Percentiles rank a stretch among this genome's conserved stretches.
Evolutionary conservation across 2,888 invertebrate species (phyloP).

Genomic region (Clostera curtula): DNA sequence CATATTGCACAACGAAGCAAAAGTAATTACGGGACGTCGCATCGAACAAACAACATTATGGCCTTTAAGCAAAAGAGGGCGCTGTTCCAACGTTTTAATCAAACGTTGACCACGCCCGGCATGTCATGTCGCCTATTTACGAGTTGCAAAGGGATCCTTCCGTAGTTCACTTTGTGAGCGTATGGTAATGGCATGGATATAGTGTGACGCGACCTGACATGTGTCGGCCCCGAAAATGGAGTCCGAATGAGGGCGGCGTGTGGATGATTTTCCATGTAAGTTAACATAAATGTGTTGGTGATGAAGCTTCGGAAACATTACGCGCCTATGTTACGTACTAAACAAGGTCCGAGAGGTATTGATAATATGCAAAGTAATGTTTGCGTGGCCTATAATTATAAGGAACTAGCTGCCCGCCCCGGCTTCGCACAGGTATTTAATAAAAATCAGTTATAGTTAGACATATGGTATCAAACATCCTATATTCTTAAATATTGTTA

Average conservation of each 20-base stretch:
- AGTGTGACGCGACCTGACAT: conserved; percentile 61
- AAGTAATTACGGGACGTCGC: conserved; percentile 54
- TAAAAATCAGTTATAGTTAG: too few species aligned
- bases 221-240: conserved; percentile 62
- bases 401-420: too few species aligned
- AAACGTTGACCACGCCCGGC: conserved; percentile 59
- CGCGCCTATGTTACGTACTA: too few species aligned
- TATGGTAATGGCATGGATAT: conserved; percentile 63
- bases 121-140: conserved; percentile 56
- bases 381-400: too few species aligned
- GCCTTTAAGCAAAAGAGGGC: conserved; percentile 42
- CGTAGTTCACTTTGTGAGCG: conserved; percentile 48
- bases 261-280: too few species aligned
- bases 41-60: conserved; percentile 39
- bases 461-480: too few species aligned
- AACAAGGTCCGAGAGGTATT: too few species aligned
- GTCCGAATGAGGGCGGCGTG: conserved; percentile 40
- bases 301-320: too few species aligned
- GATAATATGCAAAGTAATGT: too few species aligned
- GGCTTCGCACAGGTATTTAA: too few species aligned
- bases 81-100: conserved; percentile 59
- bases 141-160: conserved; percentile 56
- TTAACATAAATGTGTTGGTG: too few species aligned
- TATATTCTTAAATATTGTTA: too few species aligned
- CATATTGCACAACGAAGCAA: conserved; percentile 46